phyloP scores from a whole-genome alignment of 2,888 invertebrate species.

The Ichneumoninae sp. region DNA sequence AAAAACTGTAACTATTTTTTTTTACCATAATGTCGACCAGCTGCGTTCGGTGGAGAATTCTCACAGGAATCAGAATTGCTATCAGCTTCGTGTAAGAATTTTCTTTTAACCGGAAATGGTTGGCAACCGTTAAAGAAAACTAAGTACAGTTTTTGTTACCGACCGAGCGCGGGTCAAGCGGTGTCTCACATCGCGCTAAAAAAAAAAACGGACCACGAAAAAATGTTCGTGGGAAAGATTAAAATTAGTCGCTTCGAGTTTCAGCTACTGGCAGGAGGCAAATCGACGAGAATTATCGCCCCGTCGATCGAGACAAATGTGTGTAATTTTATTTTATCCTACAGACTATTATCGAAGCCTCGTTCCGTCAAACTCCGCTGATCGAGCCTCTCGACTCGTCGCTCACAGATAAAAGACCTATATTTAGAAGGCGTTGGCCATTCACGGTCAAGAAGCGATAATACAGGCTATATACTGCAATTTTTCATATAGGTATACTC shows the following conservation, averaged over 20 bases:
- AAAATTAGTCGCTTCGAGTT: neutral
- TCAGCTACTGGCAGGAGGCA: neutral
- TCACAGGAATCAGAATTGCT: no score
- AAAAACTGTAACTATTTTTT: no score
- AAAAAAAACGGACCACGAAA: neutral
- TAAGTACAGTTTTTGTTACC: no score
- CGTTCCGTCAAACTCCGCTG: slow-evolving; percentile 12
- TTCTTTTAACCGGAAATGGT: no score
- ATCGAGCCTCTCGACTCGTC: slow-evolving; percentile 38
- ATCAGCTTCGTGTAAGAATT: no score
- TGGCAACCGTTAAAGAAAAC: no score
- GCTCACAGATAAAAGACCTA: slow-evolving; percentile 52
- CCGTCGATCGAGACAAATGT: neutral
- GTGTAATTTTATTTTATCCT: neutral
- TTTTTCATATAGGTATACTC: neutral
- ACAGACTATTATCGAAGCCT: neutral
- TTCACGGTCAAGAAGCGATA: slow-evolving; percentile 62
- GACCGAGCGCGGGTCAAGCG: no score
- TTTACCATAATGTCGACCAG: no score
- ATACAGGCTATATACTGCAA: slow-evolving; percentile 23
- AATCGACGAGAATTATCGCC: neutral
- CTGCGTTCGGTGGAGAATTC: no score
- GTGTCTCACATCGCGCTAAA: no score
- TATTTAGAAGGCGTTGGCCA: slow-evolving; percentile 44
- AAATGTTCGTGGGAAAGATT: neutral